Base-by-base conservation (phyloP, 2,797 vertebrate genomes). In the Hoplostethus atlanticus region DNA sequence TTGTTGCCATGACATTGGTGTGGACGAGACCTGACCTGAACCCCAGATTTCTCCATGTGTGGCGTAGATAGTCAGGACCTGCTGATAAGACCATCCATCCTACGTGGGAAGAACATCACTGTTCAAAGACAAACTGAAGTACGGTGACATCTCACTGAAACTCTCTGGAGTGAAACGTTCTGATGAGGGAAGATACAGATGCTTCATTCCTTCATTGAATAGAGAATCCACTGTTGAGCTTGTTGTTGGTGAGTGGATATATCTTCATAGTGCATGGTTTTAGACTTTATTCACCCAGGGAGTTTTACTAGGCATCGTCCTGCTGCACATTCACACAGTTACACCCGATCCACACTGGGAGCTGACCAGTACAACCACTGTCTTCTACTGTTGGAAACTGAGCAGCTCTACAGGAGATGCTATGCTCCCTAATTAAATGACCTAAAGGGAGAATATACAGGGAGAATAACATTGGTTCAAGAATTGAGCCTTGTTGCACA, bases 141-240 rank as follows among this genome's bases (percentile, higher is more conserved):
- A 34, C 1, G 89, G 89, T 9, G 84, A 88, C 0, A 0, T 83
- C 10, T 90, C 89, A 46, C 69, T 91, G 30, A 71, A 77, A 63
- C 75, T 91, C 17, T 76, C 62, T 30, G 58, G 68, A 0, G 59
- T 84, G 3, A 36, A 3, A 2, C 6, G 79, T 3, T 42, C 52
- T 1, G 91, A 92, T 57, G 21, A 62, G 10, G 91, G 90, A 30
- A 55, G 0, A 0, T 92, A 92, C 52, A 87, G 12, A n/a, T 92
- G 90, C 60, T 78, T 68, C 0, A 36, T 91, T 62, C 47, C 51
- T 9, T 60, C 36, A 40, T 11, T n/a, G 15, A 17, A 60, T 9
- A 63, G 3, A 1, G 50, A 0, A 0, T 6, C 65, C 4, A 13
- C 40, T 7, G 5, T 84, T 57, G 2, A 48, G 0, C 15, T 54